Percentiles rank a stretch among this genome's conserved stretches.
Conservation (phyloP, 2,888 invertebrate species). For the Meghimatium bilineatum region DNA sequence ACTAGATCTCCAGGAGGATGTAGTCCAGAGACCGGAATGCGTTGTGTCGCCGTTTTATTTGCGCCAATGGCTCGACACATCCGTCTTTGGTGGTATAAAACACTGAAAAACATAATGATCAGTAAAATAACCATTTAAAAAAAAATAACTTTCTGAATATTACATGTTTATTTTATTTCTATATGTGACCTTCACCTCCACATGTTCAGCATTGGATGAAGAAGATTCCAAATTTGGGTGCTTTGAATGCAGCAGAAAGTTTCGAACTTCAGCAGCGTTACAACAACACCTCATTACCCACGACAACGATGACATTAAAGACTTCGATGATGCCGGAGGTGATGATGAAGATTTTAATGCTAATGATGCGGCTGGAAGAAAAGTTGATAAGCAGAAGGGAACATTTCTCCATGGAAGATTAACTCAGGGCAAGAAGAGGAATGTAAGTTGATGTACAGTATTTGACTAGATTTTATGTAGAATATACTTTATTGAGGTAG, state of each 20-base stretch:
- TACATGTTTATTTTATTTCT: neutral
- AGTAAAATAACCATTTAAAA: too few relatives aligned
- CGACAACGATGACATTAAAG: conserved; percentile 46
- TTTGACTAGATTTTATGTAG: too few relatives aligned
- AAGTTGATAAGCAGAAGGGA: conserved; percentile 35
- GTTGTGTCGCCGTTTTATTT: too few relatives aligned
- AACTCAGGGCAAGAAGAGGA: conserved; percentile 40
- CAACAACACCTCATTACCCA: conserved; percentile 80
- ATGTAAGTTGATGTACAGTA: conserved; percentile 22
- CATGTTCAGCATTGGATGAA: conserved; percentile 59
- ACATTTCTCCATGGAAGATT: conserved; percentile 28
- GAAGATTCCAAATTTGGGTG: conserved; percentile 81
- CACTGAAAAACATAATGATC: too few relatives aligned
- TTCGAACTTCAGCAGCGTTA: conserved; percentile 80
- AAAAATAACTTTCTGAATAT: too few relatives aligned
- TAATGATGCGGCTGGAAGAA: conserved; percentile 19
- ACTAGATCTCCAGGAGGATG: too few relatives aligned
- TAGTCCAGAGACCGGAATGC: too few relatives aligned
- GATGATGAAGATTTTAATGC: conserved; percentile 25
- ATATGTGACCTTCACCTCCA: too few relatives aligned
- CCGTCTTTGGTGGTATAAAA: too few relatives aligned
- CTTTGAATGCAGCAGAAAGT: conserved; percentile 82
- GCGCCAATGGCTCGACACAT: too few relatives aligned
- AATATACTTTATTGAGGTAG: too few relatives aligned
- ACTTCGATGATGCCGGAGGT: conserved; percentile 19